Conservation (phyloP, 2,113 vertebrate species). For the Rissa tridactyla region DNA sequence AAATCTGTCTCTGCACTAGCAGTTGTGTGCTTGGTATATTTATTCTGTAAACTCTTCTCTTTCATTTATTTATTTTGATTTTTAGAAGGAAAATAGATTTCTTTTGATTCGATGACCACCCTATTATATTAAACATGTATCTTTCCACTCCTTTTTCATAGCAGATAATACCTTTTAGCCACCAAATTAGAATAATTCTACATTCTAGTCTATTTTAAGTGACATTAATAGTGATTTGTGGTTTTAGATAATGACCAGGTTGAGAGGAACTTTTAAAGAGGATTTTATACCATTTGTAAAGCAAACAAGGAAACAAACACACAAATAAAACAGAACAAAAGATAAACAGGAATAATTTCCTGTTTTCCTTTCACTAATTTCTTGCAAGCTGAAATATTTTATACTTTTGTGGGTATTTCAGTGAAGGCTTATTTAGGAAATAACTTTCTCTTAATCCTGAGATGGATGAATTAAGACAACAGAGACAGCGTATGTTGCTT, state of each 20-base stretch:
- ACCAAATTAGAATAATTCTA: slow-evolving; percentile 6
- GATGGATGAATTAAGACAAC: background rate
- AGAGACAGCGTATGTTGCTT: background rate
- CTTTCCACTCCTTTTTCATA: background rate
- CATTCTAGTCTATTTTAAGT: background rate
- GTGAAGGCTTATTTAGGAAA: background rate
- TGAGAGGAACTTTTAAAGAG: slow-evolving; percentile 29
- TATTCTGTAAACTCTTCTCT: background rate
- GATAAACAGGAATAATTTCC: background rate
- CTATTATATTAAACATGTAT: background rate
- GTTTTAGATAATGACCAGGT: slow-evolving; percentile 36
- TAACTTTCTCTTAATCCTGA: background rate
- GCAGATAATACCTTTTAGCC: background rate
- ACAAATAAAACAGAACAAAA: slow-evolving; percentile 16
- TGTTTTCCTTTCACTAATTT: slow-evolving; percentile 38
- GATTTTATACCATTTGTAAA: slow-evolving; percentile 18
- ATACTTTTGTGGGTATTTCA: background rate
- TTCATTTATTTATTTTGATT: background rate
- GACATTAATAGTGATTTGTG: background rate
- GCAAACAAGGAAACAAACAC: background rate
- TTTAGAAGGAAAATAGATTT: background rate
- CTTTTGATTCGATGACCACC: background rate
- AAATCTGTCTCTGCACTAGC: background rate
- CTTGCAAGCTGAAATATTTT: background rate
- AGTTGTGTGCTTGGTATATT: background rate